A percentile compares a stretch with the other conserved stretches of the same genome.
Conservation (phyloP, 1,140 invertebrate genomes). For the Temnothorax longispinosus region DNA sequence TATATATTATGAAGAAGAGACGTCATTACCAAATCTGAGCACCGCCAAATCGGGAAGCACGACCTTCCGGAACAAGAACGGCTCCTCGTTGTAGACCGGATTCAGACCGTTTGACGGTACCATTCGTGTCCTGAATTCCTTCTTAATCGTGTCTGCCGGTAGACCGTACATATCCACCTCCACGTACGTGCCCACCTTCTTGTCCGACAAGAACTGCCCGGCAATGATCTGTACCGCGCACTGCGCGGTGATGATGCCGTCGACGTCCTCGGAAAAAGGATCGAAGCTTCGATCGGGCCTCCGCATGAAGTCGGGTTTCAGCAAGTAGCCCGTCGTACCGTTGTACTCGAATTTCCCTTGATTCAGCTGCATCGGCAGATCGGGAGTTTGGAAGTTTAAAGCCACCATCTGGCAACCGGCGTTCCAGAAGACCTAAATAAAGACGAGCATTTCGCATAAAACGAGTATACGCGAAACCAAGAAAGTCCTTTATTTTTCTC, state of each 20-base stretch:
- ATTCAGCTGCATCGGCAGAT: constrained; percentile 93
- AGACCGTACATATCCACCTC: constrained; percentile 95
- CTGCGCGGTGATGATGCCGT: constrained; percentile 92
- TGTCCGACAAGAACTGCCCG: constrained; percentile 83
- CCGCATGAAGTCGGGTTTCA: constrained; percentile 93
- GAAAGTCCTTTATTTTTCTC: background rate
- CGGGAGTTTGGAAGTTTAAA: constrained; percentile 92
- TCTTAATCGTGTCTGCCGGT: constrained; percentile 93
- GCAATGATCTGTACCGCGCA: constrained; percentile 88
- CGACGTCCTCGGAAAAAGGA: constrained; percentile 92
- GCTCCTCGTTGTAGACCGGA: constrained; percentile 94
- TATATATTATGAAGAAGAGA: background rate
- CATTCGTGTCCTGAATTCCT: constrained; percentile 93
- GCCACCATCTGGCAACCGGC: constrained; percentile 93
- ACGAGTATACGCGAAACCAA: background rate
- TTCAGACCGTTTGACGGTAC: constrained; percentile 93
- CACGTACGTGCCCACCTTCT: constrained; percentile 89
- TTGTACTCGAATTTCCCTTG: constrained; percentile 93
- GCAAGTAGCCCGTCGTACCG: constrained; percentile 89
- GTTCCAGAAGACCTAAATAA: constrained; percentile 90
- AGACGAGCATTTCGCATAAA: background rate
- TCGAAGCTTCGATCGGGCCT: constrained; percentile 91
- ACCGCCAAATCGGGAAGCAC: constrained; percentile 99
- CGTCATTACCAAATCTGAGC: constrained; percentile 92
- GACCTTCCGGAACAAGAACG: constrained; percentile 94